Evolutionary conservation across 2,797 vertebrate genomes (phyloP).

Genomic region (Spinus olivaceus): DNA sequence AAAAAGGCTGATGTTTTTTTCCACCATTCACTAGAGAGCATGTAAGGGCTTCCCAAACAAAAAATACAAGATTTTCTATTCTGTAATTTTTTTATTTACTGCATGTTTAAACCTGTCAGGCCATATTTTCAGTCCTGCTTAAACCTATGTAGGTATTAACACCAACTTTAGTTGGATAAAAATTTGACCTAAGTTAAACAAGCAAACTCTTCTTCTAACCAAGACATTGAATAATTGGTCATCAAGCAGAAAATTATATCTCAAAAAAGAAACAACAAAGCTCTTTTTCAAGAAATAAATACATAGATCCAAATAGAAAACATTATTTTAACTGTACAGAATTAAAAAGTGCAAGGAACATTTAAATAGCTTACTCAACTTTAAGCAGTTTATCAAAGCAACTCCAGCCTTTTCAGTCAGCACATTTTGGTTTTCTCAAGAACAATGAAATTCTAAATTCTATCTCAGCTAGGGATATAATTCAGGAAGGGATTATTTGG

Average conservation of each 20-base stretch:
- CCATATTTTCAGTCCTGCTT: not conserved
- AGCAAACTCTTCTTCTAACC: not conserved
- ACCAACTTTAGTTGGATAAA: not conserved
- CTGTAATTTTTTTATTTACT: not conserved
- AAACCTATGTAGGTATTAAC: not conserved
- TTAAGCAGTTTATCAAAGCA: constrained; percentile 49
- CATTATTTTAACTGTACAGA: not conserved
- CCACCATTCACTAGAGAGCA: not conserved
- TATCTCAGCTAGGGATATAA: not conserved
- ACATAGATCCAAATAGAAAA: not conserved
- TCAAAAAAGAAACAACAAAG: not conserved
- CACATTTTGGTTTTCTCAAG: not conserved
- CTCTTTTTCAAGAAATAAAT: not conserved
- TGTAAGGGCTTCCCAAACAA: not conserved
- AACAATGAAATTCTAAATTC: constrained; percentile 32
- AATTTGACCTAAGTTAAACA: not conserved
- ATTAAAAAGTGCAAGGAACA: not conserved
- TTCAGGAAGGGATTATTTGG: constrained; percentile 6
- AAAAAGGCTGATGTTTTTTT: not conserved
- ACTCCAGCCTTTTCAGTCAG: constrained; percentile 20
- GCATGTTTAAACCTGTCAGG: not conserved
- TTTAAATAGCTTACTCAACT: constrained; percentile 24
- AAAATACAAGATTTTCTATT: not conserved
- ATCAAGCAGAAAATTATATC: not conserved
- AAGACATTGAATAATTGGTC: not conserved